These are phyloP conservation scores for Nettapus auritus DNA, from an alignment of 2,113 vertebrate species.

Conservation along the genomic window DNA sequence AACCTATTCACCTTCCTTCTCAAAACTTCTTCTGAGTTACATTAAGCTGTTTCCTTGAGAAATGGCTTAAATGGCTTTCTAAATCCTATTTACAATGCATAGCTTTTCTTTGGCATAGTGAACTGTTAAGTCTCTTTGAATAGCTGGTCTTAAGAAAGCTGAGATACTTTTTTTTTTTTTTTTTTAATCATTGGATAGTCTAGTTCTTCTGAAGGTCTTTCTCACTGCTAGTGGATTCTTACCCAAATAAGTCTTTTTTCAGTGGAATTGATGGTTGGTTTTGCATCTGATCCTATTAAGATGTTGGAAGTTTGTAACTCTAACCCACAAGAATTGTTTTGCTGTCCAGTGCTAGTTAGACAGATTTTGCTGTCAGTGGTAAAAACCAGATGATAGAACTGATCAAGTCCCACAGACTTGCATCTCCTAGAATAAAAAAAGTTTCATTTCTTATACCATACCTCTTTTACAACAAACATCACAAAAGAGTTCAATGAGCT, in stretches of 20 bases:
- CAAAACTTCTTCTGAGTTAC: background rate
- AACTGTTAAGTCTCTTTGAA: background rate
- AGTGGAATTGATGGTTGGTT: background rate
- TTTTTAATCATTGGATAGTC: background rate
- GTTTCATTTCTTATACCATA: background rate
- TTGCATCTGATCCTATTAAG: constrained; percentile 24
- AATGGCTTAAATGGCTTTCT: background rate
- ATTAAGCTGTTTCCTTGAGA: background rate
- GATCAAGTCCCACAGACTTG: constrained; percentile 71
- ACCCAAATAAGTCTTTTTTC: constrained; percentile 58
- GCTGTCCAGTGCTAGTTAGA: constrained; percentile 25
- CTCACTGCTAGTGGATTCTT: constrained; percentile 72
- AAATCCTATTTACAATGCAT: background rate
- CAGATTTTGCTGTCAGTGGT: constrained; percentile 65
- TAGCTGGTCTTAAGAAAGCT: background rate
- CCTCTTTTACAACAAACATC: background rate
- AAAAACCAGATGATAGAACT: constrained; percentile 53
- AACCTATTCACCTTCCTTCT: background rate
- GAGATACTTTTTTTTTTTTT: background rate
- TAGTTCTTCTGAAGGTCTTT: constrained; percentile 52
- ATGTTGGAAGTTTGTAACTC: constrained; percentile 62
- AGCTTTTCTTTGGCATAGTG: background rate
- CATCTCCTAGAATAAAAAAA: constrained; percentile 36
- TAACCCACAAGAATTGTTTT: constrained; percentile 55
- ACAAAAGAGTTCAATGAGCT: background rate